Evolutionary conservation across 1,140 invertebrate species (phyloP).

Genomic region (Drosophila yakuba): DNA sequence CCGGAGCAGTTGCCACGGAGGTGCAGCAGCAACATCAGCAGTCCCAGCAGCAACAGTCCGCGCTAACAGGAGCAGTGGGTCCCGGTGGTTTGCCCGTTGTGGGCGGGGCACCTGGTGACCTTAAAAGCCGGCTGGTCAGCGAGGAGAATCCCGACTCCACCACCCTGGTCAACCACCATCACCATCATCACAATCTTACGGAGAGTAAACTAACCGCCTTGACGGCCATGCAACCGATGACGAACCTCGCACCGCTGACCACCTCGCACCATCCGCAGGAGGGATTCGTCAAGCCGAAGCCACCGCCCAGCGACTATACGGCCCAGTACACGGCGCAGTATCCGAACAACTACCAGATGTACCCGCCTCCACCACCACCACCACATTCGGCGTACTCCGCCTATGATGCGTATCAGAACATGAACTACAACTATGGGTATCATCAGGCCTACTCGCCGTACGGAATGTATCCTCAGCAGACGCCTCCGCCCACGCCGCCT

Average conservation of each 20-base stretch:
- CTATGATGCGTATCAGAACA: constrained; percentile 84
- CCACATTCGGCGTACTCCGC: constrained; percentile 79
- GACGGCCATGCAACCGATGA: constrained; percentile 82
- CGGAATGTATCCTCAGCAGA: constrained; percentile 85
- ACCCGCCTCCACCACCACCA: constrained; percentile 78
- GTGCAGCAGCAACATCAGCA: constrained; percentile 48
- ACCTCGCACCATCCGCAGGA: constrained; percentile 66
- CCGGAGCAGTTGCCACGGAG: constrained; percentile 30
- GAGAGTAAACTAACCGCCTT: constrained; percentile 81
- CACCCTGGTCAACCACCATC: constrained; percentile 79
- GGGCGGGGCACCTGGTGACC: constrained; percentile 45
- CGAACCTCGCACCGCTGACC: constrained; percentile 71
- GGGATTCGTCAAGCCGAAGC: constrained; percentile 84
- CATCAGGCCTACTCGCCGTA: constrained; percentile 83
- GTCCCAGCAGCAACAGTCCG: constrained; percentile 7
- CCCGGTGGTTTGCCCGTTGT: constrained; percentile 15
- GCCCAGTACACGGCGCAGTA: constrained; percentile 78
- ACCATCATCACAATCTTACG: constrained; percentile 68
- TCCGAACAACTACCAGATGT: constrained; percentile 84
- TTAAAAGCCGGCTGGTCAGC: constrained; percentile 76
- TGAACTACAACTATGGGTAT: constrained; percentile 84
- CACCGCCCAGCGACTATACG: constrained; percentile 79
- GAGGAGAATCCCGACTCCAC: constrained; percentile 84
- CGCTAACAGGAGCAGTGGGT: constrained; percentile 16
- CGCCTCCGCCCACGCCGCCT: constrained; percentile 84